Conservation (phyloP, 30 jellyfish, hydroid and myxozoan genomes). For the Chrysaora quinquecirrha region DNA sequence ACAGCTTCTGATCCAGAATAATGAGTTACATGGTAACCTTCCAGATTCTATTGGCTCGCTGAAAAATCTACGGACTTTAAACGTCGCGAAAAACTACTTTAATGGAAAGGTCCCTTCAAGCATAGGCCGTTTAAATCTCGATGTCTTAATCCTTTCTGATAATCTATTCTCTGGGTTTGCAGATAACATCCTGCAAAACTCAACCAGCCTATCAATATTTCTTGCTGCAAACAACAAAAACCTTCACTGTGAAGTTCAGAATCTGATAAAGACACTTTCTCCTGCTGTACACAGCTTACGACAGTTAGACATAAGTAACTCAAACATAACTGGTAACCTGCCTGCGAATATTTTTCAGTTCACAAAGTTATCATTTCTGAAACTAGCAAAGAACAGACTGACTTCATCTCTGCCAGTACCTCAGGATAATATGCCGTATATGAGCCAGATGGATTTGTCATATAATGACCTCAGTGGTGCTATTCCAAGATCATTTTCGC, state of each 20-base stretch:
- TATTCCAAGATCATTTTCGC: conserved; percentile 42
- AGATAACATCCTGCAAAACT: not conserved
- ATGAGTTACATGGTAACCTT: conserved; percentile 23
- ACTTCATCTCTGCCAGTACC: conserved; percentile 41
- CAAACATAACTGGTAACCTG: conserved; percentile 38
- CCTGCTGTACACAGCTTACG: conserved; percentile 16
- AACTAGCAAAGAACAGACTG: conserved; percentile 29
- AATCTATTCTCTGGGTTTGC: conserved; percentile 43
- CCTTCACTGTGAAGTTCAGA: conserved; percentile 1
- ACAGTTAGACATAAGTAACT: conserved; percentile 48
- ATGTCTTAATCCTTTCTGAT: conserved; percentile 35
- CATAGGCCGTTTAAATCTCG: conserved; percentile 17
- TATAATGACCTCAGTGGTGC: conserved; percentile 37
- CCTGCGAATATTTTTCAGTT: conserved; percentile 24
- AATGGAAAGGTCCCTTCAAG: conserved; percentile 33
- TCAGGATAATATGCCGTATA: conserved; percentile 25
- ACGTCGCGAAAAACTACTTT: conserved; percentile 38
- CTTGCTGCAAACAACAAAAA: conserved; percentile 13
- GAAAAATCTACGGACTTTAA: not conserved
- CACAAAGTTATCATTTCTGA: conserved; percentile 18
- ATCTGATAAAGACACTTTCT: not conserved
- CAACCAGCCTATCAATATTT: conserved; percentile 19
- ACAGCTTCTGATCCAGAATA: conserved; percentile 45
- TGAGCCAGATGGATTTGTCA: conserved; percentile 34
- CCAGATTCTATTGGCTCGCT: conserved; percentile 56